Evolutionary conservation across 2,888 invertebrate species (phyloP), one percentile per base, ranked within the genome.

Genomic region (Volucella inflata): DNA sequence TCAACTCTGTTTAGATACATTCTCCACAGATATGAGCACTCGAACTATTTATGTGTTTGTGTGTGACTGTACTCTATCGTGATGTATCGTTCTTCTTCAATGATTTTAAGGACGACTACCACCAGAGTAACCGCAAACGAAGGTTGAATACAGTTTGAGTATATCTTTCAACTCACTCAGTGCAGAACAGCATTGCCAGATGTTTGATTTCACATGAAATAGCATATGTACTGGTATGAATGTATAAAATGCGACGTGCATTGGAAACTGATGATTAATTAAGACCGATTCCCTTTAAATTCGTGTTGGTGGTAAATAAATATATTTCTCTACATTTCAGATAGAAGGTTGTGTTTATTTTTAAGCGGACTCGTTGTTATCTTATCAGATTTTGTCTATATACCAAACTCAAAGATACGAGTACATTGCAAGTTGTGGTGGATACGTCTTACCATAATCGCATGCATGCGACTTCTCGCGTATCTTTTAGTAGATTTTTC

Each of bases 81-180:
- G 84, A 84, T 84, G 80, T 80, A 84, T 84, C 83, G 83, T 84
- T 84, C 79, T 79, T 79, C 74, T 84, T 75, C 79, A 68, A 46
- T 84, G 70, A 70, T 44, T 70, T 67, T 80, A 84, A 84, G 84
- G 84, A 84, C 84, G 84, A 84, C 83, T 64, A 77, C 77, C 11
- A 16, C 78, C 8, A 68, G 67, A 40, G 50, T 51, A 36, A 65
- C 84, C 84, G 48, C 83, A 80, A 71, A 60, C 62, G 84, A 84
- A 84, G 84, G 84, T 84, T 80, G 80, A 79, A 67, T 70, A 42
- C 59, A 30, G 21, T 30, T 40, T 0, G 8, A 44, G 51, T 17
- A 53, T 16, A 30, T 0, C 21, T 10, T 6, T 38, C n/a, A 17
- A 10, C 10, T 14, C 38, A 57, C 9, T 11, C 11, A 65, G 44